These are phyloP conservation scores for Pollicipes pollicipes DNA, from an alignment of 1,140 invertebrate species.

Conservation along the genomic window DNA sequence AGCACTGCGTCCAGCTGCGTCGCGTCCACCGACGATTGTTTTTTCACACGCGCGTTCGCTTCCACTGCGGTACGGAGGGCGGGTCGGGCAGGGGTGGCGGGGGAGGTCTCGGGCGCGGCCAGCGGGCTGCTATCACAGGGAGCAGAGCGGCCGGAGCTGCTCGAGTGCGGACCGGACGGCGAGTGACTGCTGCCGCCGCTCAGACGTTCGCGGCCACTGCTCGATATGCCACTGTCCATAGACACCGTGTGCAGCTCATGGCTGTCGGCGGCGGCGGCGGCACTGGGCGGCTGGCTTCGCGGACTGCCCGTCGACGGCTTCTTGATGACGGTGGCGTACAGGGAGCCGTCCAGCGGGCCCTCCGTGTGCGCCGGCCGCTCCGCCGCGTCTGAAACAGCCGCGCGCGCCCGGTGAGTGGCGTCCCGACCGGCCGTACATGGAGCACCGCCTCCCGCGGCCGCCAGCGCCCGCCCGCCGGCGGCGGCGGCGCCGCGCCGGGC, in stretches of 20 bases:
- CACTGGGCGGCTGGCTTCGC: slow-evolving; percentile 13
- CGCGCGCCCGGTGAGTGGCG: slow-evolving; percentile 15
- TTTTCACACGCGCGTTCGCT: slow-evolving; percentile 13
- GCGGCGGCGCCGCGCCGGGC: no score
- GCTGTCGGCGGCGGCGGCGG: background rate
- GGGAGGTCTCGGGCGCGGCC: background rate
- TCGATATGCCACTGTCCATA: slow-evolving; percentile 63
- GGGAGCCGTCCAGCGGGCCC: slow-evolving; percentile 68
- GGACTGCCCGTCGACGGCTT: slow-evolving; percentile 20
- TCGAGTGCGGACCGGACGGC: background rate
- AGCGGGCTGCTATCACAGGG: background rate
- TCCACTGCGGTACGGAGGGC: slow-evolving; percentile 8
- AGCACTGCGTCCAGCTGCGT: slow-evolving; percentile 50
- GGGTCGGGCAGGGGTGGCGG: no score
- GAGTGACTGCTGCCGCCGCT: slow-evolving; percentile 9
- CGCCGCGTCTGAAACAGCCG: slow-evolving; percentile 23
- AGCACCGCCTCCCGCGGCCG: no score
- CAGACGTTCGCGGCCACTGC: slow-evolving; percentile 10
- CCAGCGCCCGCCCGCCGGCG: no score
- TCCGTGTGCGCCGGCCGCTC: slow-evolving; percentile 36
- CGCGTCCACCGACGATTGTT: slow-evolving; percentile 17
- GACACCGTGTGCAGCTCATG: slow-evolving; percentile 30
- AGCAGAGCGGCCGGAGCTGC: background rate
- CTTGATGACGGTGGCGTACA: slow-evolving; percentile 63
- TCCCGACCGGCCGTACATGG: no score